Conservation (phyloP, 2,797 vertebrate genomes). For the Poecilia velifera region DNA sequence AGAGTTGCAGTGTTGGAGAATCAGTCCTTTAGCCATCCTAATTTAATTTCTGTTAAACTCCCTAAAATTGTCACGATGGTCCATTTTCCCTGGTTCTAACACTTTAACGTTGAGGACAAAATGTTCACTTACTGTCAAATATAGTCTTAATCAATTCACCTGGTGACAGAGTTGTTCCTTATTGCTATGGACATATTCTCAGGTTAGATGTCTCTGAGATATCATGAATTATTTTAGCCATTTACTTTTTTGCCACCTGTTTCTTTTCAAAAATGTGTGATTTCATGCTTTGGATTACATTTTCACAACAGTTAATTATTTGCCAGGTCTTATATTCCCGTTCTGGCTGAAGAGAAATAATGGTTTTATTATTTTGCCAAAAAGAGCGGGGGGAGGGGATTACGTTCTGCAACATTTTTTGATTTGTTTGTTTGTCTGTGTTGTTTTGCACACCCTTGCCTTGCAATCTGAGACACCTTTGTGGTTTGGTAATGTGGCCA, state of each 20-base stretch:
- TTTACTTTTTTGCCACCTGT: neutral
- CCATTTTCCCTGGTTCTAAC: neutral
- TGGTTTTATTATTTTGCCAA: neutral
- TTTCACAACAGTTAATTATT: neutral
- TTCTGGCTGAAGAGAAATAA: neutral
- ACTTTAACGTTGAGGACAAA: neutral
- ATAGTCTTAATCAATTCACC: no score
- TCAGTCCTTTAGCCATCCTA: neutral
- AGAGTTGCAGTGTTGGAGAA: neutral
- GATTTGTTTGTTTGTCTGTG: conserved; percentile 27
- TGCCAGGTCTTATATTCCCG: neutral
- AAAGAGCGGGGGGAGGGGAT: conserved; percentile 1
- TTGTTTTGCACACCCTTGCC: conserved; percentile 22
- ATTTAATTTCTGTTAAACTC: neutral
- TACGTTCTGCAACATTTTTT: neutral
- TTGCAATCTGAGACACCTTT: conserved; percentile 48
- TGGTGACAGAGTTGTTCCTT: neutral
- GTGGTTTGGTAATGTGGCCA: conserved; percentile 51
- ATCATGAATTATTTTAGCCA: neutral
- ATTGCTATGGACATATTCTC: neutral
- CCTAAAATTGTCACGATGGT: neutral
- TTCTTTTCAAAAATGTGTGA: neutral
- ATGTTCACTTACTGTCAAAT: neutral
- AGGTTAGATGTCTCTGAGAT: neutral
- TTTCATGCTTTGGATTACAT: neutral